Evolutionary conservation across 2,797 vertebrate genomes (phyloP).

Genomic region (Poeciliopsis infans): DNA sequence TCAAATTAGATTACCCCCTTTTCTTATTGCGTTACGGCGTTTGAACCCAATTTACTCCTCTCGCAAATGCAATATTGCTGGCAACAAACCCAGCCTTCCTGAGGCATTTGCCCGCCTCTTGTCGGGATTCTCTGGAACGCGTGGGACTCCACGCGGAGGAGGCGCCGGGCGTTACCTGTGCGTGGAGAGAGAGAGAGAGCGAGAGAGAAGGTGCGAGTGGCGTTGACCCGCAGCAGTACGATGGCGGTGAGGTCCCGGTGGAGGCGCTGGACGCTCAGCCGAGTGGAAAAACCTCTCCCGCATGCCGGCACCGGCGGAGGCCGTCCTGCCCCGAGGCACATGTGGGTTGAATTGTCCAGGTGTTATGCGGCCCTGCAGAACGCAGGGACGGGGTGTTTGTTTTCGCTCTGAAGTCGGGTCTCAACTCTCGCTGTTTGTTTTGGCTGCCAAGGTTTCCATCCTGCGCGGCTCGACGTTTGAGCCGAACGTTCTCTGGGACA

Average conservation of each 20-base stretch:
- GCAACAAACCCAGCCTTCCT: constrained; percentile 62
- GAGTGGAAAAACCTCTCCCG: constrained; percentile 81
- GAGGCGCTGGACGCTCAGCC: constrained; percentile 65
- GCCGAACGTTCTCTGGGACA: not conserved
- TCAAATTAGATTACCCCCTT: constrained; percentile 76
- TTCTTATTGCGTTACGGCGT: constrained; percentile 73
- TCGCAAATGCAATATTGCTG: constrained; percentile 60
- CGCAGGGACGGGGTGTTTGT: constrained; percentile 24
- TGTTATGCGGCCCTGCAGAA: constrained; percentile 70
- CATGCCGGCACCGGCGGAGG: constrained; percentile 65
- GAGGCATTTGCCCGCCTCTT: constrained; percentile 27
- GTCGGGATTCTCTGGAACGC: not conserved
- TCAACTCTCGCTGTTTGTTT: not conserved
- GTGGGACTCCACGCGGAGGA: not conserved
- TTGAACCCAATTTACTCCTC: constrained; percentile 69
- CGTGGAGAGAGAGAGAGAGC: constrained; percentile 53
- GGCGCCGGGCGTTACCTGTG: constrained; percentile 64
- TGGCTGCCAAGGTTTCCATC: not conserved
- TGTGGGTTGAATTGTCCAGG: constrained; percentile 81
- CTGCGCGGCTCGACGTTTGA: not conserved
- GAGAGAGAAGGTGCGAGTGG: constrained; percentile 78
- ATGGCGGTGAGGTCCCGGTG: constrained; percentile 18
- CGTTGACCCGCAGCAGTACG: constrained; percentile 69
- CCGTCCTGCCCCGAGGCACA: constrained; percentile 72
- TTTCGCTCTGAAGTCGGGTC: constrained; percentile 10